Percentiles rank a stretch among this genome's conserved stretches.
Evolutionary conservation across 2,113 vertebrate genomes (phyloP).

Genomic region (Salvelinus namaycush): DNA sequence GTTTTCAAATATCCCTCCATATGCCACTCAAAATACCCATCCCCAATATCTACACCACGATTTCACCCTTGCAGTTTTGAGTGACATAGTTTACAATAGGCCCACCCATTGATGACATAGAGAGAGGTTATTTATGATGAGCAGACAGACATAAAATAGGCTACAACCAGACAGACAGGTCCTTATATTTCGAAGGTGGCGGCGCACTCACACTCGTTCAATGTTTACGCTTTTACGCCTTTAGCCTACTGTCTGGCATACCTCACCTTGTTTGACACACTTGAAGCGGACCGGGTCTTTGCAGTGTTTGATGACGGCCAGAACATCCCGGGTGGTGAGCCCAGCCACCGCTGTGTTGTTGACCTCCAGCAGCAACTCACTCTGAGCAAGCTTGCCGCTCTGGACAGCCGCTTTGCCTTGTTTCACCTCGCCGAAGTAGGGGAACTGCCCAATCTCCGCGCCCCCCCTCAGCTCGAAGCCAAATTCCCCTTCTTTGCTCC

Average conservation of each 20-base stretch:
- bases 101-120: too few species aligned
- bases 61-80: too few species aligned
- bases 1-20: too few species aligned
- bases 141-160: background rate
- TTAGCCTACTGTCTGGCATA: background rate
- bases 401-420: conserved; percentile 92
- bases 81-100: too few species aligned
- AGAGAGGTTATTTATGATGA: too few species aligned
- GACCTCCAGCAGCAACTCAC: conserved; percentile 96
- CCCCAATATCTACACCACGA: too few species aligned
- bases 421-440: conserved; percentile 93
- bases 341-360: conserved; percentile 98
- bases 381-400: conserved; percentile 91
- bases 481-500: conserved; percentile 91
- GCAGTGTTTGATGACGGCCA: conserved; percentile 97
- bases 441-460: conserved; percentile 96
- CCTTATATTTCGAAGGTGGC: background rate
- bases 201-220: background rate
- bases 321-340: conserved; percentile 94
- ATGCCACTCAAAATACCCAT: too few species aligned
- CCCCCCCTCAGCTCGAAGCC: conserved; percentile 95
- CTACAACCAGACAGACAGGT: background rate
- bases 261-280: conserved; percentile 98
- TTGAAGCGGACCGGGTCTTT: conserved; percentile 97
- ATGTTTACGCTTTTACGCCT: conserved; percentile 40